Evolutionary conservation across 2,113 vertebrate genomes (phyloP), one percentile per base, ranked within the genome.

Genomic region (Callorhinus ursinus): DNA sequence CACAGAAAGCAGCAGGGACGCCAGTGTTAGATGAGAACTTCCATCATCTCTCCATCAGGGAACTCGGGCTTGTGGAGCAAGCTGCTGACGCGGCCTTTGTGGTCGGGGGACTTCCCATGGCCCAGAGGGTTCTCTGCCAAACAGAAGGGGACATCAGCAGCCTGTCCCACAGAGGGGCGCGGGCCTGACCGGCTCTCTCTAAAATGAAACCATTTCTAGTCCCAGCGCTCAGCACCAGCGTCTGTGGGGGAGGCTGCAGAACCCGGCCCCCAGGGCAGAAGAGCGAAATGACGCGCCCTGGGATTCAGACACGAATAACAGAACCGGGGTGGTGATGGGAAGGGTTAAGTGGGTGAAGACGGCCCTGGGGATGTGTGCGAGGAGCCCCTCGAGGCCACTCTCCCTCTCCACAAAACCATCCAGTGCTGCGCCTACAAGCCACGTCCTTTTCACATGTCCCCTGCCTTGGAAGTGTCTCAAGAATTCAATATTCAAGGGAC

Each of bases 31-130:
- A 99, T 99, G 92, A 99, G 99, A 67, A 99, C 99, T 93, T 99
- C 99, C 98, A 99, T 98, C 98, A 99, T 98, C 96, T 99, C 99
- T 0, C 98, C 97, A 0, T 99, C 99, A 0, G 99, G 98, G 93
- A 99, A 99, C 93, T 99, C 99, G 0, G 98, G 97, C 97, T 99
- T 99, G 96, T 99, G 98, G 76, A 98, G 97, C 86, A 98, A 95
- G 95, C 97, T 98, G 98, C 98, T 98, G 85, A 98, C 94, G 3
- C 98, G 98, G 93, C 98, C 98, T 98, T 98, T 99, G 98, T 98
- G 98, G 26, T 99, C 99, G 0, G 98, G 95, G 0, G 97, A 97
- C 93, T 98, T 99, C 55, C 96, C 98, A 0, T 98, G 98, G 96
- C 97, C 96, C 22, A 98, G 97, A 63, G 98, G 96, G 91, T 79